Base-by-base conservation (phyloP, 2,888 invertebrate species). In the Ctena decussata region DNA sequence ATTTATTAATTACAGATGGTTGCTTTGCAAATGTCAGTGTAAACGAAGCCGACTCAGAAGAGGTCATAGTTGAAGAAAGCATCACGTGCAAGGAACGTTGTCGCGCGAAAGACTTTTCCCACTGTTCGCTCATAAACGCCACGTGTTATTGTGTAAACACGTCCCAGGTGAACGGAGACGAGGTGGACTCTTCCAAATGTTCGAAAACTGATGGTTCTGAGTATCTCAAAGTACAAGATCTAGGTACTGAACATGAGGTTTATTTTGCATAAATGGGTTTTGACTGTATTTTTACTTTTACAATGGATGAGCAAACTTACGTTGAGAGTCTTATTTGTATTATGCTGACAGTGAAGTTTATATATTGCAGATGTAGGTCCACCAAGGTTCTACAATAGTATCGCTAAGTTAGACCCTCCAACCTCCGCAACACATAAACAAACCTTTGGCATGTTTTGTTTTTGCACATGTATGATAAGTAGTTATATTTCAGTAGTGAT, bases 31-130 rank as follows among this genome's bases (percentile, higher is more conserved):
- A 78, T 0, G 32, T 78, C 11, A 41, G 21, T 18, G 27, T 80
- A 3, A 24, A 74, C 12, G 24, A 57, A 1, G 32, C 32, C 12
- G 27, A 1, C 18, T 32, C 76, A 0, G 83, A 83, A 27, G 1
- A 35, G 21, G 81, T 86, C 15, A 41, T 41, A 2, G 78, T 44
- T 0, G 49, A 60, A 12, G 21, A 32, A 3, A 44, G 65, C 30
- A 15, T 79, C 71, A 87, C 87, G 49, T 87, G 87, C 44, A 57
- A 76, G 18, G 87, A 87, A 69, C 44, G 81, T 44, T 87, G 87
- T 75, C 81, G 87, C 1, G 84, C 77, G 0, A 44, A 74, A 15
- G 77, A 84, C 30, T 72, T 49, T 41, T 65, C 80, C 0, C 46
- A 82, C 44, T 76, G 82, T 2, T 81, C 81, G 6, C 18, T 77